Percentiles rank a stretch among this genome's conserved stretches.
phyloP scores from a whole-genome alignment of 2,797 vertebrate genomes.

The Smutsia temminckii region DNA sequence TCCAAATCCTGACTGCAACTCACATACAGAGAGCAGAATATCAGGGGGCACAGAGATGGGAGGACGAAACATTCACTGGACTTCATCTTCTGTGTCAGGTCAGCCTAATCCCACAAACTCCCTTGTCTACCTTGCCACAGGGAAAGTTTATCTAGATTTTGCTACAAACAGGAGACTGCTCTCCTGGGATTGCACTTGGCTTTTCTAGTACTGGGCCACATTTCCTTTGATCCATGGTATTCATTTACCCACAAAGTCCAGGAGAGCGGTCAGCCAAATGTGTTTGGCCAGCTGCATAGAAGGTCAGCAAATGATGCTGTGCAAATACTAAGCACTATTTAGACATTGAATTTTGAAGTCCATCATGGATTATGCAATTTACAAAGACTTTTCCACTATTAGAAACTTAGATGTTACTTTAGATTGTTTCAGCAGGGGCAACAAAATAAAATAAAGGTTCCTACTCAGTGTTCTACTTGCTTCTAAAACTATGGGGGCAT shows the following conservation, averaged over 20 bases:
- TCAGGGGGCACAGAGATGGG: neutral
- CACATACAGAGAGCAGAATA: neutral
- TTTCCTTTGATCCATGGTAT: conserved; percentile 27
- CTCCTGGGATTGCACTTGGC: neutral
- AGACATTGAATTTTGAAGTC: conserved; percentile 33
- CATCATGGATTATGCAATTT: neutral
- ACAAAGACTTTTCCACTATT: neutral
- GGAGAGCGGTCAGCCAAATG: conserved; percentile 33
- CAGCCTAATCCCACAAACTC: neutral
- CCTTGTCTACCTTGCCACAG: neutral
- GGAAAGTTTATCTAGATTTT: conserved; percentile 40
- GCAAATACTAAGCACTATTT: conserved; percentile 57
- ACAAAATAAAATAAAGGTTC: neutral
- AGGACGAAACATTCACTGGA: neutral
- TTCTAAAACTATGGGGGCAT: neutral
- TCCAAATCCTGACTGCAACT: neutral
- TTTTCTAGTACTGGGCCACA: neutral
- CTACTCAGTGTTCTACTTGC: neutral
- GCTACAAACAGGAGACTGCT: neutral
- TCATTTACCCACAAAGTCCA: conserved; percentile 44
- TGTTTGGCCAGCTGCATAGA: conserved; percentile 60
- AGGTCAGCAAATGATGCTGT: conserved; percentile 24
- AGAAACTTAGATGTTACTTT: conserved; percentile 21
- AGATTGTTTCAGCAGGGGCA: neutral
- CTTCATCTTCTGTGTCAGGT: neutral